phyloP scores from a whole-genome alignment of 2,797 vertebrate genomes.

The Paramormyrops hopkinsi region DNA sequence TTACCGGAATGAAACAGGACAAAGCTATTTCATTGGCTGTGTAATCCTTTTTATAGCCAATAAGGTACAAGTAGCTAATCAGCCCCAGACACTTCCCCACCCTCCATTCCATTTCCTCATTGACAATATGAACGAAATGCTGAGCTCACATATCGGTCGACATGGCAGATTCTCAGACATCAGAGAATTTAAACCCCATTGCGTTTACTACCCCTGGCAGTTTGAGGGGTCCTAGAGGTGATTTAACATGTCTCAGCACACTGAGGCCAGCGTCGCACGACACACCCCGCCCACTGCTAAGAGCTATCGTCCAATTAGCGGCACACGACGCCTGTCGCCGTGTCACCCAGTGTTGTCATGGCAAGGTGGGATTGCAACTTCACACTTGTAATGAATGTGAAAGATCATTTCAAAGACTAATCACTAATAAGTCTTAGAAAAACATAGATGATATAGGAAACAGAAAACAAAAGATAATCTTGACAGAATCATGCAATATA shows the following conservation, averaged over 20 bases:
- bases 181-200: background rate
- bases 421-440: background rate
- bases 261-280: background rate
- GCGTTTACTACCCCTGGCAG: background rate
- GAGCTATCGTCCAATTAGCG: background rate
- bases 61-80: background rate
- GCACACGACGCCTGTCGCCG: background rate
- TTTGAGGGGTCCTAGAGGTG: background rate
- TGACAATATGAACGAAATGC: background rate
- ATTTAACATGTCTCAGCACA: background rate
- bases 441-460: background rate
- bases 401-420: background rate
- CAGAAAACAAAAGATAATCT: background rate
- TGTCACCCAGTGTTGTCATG: background rate
- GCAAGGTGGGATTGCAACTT: background rate
- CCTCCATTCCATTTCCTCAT: background rate
- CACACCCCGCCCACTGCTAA: background rate
- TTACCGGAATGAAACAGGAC: background rate
- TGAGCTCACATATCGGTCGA: background rate
- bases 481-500: background rate
- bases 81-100: background rate
- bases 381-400: background rate
- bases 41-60: background rate
- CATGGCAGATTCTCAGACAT: background rate
- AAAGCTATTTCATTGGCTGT: background rate